Conservation (phyloP, 2,888 invertebrate genomes). For the Orthosia cruda region DNA sequence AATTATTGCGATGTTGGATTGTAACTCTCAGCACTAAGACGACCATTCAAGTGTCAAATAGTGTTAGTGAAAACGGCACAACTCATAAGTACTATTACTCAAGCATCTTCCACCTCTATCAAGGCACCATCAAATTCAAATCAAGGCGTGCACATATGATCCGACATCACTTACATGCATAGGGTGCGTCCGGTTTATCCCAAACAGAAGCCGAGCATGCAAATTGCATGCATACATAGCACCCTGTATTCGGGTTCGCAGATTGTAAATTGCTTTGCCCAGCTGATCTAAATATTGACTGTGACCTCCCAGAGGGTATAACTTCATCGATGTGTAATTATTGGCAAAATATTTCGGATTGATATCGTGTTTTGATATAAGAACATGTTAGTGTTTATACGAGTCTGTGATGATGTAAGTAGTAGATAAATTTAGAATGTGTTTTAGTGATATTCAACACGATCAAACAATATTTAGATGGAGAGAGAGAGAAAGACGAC, state of each 20-base stretch:
- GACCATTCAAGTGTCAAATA: too few species aligned
- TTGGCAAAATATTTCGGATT: conserved; percentile 39
- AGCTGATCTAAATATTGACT: conserved; percentile 77
- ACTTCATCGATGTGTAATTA: conserved; percentile 62
- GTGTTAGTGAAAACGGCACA: too few species aligned
- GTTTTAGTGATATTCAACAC: neutral
- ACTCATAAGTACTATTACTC: neutral
- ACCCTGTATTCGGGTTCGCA: conserved; percentile 72
- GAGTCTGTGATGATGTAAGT: neutral
- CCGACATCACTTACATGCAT: conserved; percentile 69
- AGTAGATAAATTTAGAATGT: neutral
- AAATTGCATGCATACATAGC: conserved; percentile 78
- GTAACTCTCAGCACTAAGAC: too few species aligned
- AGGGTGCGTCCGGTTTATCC: conserved; percentile 62
- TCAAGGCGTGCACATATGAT: conserved; percentile 66
- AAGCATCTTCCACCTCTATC: conserved; percentile 10
- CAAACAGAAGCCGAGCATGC: conserved; percentile 74
- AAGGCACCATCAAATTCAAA: conserved; percentile 63
- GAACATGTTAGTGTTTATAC: neutral
- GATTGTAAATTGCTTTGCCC: conserved; percentile 80
- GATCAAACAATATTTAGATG: too few species aligned
- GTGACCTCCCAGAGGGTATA: conserved; percentile 53
- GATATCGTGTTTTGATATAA: neutral
- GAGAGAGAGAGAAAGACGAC: too few species aligned
- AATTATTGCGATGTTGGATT: too few species aligned